Conservation (phyloP, 2,888 invertebrate species). For the Lordiphosa fenestrarum region DNA sequence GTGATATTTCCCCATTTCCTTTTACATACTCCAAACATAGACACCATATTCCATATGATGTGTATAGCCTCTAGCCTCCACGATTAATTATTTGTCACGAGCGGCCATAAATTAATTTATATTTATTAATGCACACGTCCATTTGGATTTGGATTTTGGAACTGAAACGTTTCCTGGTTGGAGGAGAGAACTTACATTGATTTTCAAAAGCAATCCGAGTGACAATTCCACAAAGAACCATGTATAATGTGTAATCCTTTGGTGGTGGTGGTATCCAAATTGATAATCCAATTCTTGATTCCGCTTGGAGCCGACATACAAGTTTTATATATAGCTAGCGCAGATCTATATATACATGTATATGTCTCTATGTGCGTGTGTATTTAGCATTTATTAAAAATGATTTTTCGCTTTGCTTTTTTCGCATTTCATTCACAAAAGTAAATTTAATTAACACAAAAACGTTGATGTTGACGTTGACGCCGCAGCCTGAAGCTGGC, state of each 20-base stretch:
- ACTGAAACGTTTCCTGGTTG: conserved; percentile 6
- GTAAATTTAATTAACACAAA: conserved; percentile 76
- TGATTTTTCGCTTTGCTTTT: conserved; percentile 71
- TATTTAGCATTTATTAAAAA: conserved; percentile 75
- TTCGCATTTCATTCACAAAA: conserved; percentile 76
- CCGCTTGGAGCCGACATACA: conserved; percentile 18
- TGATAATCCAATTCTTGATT: conserved; percentile 48
- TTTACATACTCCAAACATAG: too few relatives aligned
- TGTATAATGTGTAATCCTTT: conserved; percentile 35
- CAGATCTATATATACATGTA: conserved; percentile 8
- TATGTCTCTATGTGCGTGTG: conserved; percentile 16
- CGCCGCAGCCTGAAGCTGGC: conserved; percentile 23
- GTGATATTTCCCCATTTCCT: too few relatives aligned
- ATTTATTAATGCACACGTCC: too few relatives aligned
- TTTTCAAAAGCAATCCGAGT: conserved; percentile 78
- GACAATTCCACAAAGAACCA: conserved; percentile 38
- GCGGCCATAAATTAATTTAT: too few relatives aligned
- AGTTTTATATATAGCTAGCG: conserved; percentile 18
- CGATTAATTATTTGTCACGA: too few relatives aligned
- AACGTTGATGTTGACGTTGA: conserved; percentile 22
- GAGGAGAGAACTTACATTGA: conserved; percentile 77
- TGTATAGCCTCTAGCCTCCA: too few relatives aligned
- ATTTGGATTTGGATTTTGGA: too few relatives aligned
- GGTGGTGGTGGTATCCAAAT: conserved; percentile 34
- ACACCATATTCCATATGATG: too few relatives aligned